Percentiles rank a stretch among this genome's conserved stretches.
phyloP scores from a whole-genome alignment of 2,113 vertebrate species.

The Hylia prasina region DNA sequence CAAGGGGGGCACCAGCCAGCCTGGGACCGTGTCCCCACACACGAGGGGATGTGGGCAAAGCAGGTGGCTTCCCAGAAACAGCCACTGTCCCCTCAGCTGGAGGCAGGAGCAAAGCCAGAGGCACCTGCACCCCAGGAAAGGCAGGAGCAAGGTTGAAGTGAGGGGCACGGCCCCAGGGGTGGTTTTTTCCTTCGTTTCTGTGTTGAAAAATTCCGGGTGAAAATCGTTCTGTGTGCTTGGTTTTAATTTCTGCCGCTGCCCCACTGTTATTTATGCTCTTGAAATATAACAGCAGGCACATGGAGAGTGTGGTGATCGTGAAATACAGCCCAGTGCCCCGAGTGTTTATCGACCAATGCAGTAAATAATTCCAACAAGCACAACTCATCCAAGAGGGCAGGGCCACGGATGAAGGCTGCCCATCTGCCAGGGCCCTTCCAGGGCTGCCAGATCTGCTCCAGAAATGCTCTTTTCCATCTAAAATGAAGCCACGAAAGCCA shows the following conservation, averaged over 20 bases:
- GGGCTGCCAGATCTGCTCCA: neutral
- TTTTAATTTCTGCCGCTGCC: conserved; percentile 27
- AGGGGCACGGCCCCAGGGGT: neutral
- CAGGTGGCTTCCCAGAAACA: neutral
- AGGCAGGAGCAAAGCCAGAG: neutral
- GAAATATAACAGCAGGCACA: neutral
- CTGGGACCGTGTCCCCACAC: neutral
- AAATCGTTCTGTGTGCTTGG: neutral
- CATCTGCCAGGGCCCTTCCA: neutral
- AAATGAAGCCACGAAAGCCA: neutral
- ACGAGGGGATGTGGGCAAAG: neutral
- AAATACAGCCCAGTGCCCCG: neutral
- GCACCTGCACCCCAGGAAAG: neutral
- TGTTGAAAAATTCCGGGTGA: neutral
- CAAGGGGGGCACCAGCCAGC: neutral
- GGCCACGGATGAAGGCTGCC: neutral
- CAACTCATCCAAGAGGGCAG: neutral
- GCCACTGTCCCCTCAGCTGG: neutral
- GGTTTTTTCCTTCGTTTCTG: neutral
- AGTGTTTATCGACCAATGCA: neutral
- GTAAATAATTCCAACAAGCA: conserved; percentile 18
- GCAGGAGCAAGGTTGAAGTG: neutral
- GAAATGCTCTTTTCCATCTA: neutral
- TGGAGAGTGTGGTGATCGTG: neutral
- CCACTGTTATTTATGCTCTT: neutral